Evolutionary conservation across 1,140 invertebrate genomes (phyloP), one percentile per base, ranked within the genome.

Genomic region (Gryllus bimaculatus): DNA sequence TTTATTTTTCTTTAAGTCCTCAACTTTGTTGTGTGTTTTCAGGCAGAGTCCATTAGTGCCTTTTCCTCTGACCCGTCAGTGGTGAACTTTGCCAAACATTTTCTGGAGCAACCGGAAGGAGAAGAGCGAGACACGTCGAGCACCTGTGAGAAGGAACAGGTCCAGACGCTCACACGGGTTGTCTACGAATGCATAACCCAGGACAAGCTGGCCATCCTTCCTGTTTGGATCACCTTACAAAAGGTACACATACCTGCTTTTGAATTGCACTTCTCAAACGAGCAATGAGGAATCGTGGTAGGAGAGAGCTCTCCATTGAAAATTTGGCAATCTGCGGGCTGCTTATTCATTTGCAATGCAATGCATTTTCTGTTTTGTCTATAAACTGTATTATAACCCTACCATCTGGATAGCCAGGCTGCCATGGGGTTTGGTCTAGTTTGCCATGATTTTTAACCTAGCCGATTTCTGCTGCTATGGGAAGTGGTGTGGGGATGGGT

Each of bases 141-240:
- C 48, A 54, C 48, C 8, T 21, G 80, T 47, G 90, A 91, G 83
- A 84, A 85, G 79, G 84, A 90, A 20, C 89, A 91, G 79, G 85
- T 91, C 54, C 92, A 95, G 83, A 88, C 90, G 18, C 86, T 97
- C 54, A 92, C 92, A 48, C 90, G 91, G 83, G 86, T 95, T 47
- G 91, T 95, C 49, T 96, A 96, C 83, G 94, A 96, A 84, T 96
- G 94, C 80, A 92, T 96, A 0, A 91, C 94, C 2, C 92, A 92
- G 83, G 95, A 98, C 85, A 95, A 95, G 84, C 86, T 95, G 78
- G 92, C 92, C 83, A 89, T 94, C 21, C 85, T 97, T 80, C 90
- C 93, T 8, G 88, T 93, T 79, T 94, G 92, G 89, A 86, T 93
- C 8, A 88, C 88, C 18, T 89, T 94, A 77, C 86, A 92, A 79